Conservation (phyloP, 2,797 vertebrate genomes). For the Eulemur rubriventer region DNA sequence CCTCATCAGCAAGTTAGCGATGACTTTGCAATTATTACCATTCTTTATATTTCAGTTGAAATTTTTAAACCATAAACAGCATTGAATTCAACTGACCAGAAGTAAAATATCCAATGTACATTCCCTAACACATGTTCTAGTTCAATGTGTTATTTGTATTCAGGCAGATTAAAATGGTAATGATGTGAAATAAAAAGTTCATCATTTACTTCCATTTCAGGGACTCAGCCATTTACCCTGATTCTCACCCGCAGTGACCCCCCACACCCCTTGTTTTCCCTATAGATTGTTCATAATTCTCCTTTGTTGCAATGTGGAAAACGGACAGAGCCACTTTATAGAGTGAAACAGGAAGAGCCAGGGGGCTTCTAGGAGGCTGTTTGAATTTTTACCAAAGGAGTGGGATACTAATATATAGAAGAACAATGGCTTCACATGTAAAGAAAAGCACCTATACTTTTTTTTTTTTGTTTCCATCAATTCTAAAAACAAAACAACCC, state of each 20-base stretch:
- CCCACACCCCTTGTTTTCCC: background rate
- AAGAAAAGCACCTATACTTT: background rate
- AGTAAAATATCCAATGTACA: constrained; percentile 40
- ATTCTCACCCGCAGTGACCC: background rate
- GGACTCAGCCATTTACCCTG: background rate
- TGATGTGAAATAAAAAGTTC: background rate
- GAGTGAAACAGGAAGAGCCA: background rate
- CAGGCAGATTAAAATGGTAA: constrained; percentile 63
- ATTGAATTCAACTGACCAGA: constrained; percentile 62
- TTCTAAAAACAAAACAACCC: background rate
- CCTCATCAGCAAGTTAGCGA: constrained; percentile 54
- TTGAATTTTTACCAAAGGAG: background rate
- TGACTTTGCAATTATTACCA: constrained; percentile 7
- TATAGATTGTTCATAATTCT: background rate
- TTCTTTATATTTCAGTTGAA: constrained; percentile 15
- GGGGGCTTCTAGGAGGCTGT: background rate
- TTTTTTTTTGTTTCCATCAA: background rate
- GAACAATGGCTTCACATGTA: background rate
- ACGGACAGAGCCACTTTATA: background rate
- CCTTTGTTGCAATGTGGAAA: background rate
- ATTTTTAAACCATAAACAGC: constrained; percentile 55
- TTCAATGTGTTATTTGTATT: constrained; percentile 62
- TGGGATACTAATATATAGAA: background rate
- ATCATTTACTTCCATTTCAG: constrained; percentile 27
- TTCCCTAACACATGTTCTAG: constrained; percentile 1